Percentiles rank a stretch among this genome's conserved stretches.
These are phyloP conservation scores for Argya squamiceps DNA, from an alignment of 2,797 vertebrate genomes.

Conservation along the genomic window DNA sequence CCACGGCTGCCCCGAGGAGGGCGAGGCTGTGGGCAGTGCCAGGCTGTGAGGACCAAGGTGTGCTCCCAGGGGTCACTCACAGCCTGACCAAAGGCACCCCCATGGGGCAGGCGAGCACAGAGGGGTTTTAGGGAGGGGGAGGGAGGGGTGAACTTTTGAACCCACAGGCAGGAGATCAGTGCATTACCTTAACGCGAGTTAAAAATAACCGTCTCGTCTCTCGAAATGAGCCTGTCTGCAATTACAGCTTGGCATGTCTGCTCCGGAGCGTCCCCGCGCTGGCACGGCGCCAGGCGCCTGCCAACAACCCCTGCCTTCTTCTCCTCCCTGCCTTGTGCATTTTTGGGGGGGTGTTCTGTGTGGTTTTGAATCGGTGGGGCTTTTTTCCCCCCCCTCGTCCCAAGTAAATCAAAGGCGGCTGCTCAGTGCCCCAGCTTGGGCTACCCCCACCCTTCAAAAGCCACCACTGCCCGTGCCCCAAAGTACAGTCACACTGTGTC, in stretches of 20 bases:
- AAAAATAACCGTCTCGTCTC: slow-evolving; percentile 89
- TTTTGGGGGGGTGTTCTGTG: background rate
- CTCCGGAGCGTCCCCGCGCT: slow-evolving; percentile 73
- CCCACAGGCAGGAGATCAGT: slow-evolving; percentile 64
- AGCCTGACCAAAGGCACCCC: rapidly evolving
- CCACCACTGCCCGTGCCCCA: rapidly evolving
- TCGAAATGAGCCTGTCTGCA: slow-evolving; percentile 87
- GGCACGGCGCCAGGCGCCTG: slow-evolving; percentile 73
- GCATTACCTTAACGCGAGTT: slow-evolving; percentile 84
- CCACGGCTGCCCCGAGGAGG: background rate
- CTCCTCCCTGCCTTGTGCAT: background rate
- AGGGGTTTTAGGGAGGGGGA: background rate
- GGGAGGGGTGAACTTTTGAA: slow-evolving; percentile 77
- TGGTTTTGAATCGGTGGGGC: rapidly evolving
- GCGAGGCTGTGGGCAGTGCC: background rate
- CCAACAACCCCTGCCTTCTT: slow-evolving; percentile 45
- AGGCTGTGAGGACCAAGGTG: background rate
- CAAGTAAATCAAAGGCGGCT: background rate
- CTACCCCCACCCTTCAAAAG: background rate
- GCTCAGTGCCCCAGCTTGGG: background rate
- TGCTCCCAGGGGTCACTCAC: background rate
- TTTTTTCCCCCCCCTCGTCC: background rate
- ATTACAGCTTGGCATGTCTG: slow-evolving; percentile 84
- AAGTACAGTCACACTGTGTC: rapidly evolving
- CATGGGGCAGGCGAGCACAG: background rate